Evolutionary conservation across 2,113 vertebrate genomes (phyloP).

Genomic region (Trogon melanurus): DNA sequence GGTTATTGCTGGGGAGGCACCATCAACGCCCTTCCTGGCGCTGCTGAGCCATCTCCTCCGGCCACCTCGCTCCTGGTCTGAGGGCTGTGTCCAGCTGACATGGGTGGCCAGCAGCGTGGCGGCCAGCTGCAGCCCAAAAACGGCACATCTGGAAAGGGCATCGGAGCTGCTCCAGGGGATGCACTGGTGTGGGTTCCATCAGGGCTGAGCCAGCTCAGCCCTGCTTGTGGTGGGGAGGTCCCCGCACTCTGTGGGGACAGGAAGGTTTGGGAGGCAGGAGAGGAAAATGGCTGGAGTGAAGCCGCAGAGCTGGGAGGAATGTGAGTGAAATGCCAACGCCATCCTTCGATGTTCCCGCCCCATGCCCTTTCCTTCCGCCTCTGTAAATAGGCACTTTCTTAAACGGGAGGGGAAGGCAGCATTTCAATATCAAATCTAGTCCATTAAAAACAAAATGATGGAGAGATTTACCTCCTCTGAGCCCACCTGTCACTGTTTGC

Average conservation of each 20-base stretch:
- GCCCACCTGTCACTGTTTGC: conserved; percentile 20
- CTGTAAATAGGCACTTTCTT: not conserved
- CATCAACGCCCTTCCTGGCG: not conserved
- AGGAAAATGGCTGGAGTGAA: not conserved
- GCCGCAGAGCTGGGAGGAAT: fast-evolving
- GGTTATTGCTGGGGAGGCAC: not conserved
- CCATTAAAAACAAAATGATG: not conserved
- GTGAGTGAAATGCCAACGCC: fast-evolving
- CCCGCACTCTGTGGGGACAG: fast-evolving
- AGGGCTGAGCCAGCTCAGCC: not conserved
- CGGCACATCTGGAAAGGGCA: fast-evolving
- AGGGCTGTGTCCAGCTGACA: not conserved
- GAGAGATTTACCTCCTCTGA: not conserved
- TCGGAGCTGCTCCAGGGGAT: not conserved
- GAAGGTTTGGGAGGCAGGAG: not conserved
- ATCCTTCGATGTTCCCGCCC: not conserved
- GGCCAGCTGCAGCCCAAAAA: not conserved
- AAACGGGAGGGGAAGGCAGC: not conserved
- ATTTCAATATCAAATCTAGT: not conserved
- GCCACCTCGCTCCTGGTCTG: fast-evolving
- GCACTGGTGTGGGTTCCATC: fast-evolving
- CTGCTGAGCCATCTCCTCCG: not conserved
- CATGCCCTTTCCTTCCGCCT: not conserved
- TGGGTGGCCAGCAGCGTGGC: not conserved
- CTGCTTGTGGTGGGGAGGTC: not conserved